Evolutionary conservation across 2,888 invertebrate genomes (phyloP).

Genomic region (Trichopria drosophilae): DNA sequence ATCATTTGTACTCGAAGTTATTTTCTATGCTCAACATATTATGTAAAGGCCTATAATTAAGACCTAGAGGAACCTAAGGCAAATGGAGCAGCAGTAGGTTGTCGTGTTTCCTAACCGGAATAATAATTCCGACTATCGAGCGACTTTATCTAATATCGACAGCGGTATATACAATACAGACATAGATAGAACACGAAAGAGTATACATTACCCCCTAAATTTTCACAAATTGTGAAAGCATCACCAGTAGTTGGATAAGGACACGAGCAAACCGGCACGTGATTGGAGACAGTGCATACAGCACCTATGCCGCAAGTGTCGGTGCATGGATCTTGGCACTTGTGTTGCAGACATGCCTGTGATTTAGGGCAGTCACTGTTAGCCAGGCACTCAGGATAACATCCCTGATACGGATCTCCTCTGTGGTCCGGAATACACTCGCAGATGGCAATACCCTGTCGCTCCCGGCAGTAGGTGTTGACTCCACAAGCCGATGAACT

Average conservation of each 20-base stretch:
- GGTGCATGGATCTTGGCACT: conserved; percentile 73
- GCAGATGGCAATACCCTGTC: conserved; percentile 69
- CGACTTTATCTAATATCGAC: conserved; percentile 9
- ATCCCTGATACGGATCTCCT: conserved; percentile 65
- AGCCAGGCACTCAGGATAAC: conserved; percentile 74
- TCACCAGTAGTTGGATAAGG: conserved; percentile 70
- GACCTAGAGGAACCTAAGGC: too few species aligned
- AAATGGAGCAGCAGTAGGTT: too few species aligned
- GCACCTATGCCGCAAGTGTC: conserved; percentile 78
- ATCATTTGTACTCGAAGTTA: too few species aligned
- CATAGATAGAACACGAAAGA: too few species aligned
- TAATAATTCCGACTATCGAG: conserved; percentile 21
- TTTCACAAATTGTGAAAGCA: conserved; percentile 70
- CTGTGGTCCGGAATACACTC: conserved; percentile 70
- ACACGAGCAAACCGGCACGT: conserved; percentile 77
- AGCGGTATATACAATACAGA: conserved; percentile 10
- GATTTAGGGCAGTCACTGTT: conserved; percentile 72
- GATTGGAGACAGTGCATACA: conserved; percentile 71
- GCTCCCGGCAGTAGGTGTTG: conserved; percentile 70
- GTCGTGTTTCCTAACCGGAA: too few species aligned
- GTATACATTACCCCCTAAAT: conserved; percentile 5
- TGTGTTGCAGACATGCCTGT: conserved; percentile 68
- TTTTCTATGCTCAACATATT: too few species aligned
- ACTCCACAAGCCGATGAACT: conserved; percentile 69
- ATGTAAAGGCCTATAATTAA: too few species aligned